Base-by-base conservation (phyloP, 2,797 vertebrate species). In the Buceros bicornis region DNA sequence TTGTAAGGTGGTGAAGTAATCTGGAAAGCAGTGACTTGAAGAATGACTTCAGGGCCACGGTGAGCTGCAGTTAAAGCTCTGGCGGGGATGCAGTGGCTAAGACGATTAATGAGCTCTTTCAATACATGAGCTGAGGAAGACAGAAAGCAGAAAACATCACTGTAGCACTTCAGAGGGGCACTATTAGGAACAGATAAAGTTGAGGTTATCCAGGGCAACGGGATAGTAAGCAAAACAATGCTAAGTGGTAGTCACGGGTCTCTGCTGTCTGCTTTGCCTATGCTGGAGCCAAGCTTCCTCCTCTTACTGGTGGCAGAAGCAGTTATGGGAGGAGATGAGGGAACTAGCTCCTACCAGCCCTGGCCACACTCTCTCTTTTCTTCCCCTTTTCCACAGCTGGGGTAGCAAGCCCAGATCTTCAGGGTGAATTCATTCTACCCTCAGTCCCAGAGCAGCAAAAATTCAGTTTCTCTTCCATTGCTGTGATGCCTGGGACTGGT, bases 1-100 rank as follows among this genome's bases (percentile, higher is more conserved):
- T 91, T 64, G 60, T 53, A 87, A 65, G 24, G 71, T 83, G 77
- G 76, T 66, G 66, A 95, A 80, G 85, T 80, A 87, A 89, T 80
- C 66, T 73, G 82, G 73, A 93, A 94, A 96, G 81, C 82, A 77
- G 45, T 1, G 21, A 95, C 80, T 94, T 94, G 90, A 95, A 90
- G 86, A 85, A 93, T 70, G 77, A 91, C 77, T 93, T 90, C 56
- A 67, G 76, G 82, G 80, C 67, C 29, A 12, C 0, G 3, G 69
- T 54, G 72, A 87, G 60, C 81, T 4, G 0, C 90, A 92, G 0
- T 57, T 86, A 50, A 69, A 95, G 73, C 31, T 58, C 82, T 76
- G 70, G 24, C 60, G 61, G 62, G 40, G 66, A 70, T 70, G 70
- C 33, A 54, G 64, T 19, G 21, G 43, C 66, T 70, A 37, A 57